phyloP scores from a whole-genome alignment of 2,888 invertebrate genomes.

The Cryptus viduatorius region DNA sequence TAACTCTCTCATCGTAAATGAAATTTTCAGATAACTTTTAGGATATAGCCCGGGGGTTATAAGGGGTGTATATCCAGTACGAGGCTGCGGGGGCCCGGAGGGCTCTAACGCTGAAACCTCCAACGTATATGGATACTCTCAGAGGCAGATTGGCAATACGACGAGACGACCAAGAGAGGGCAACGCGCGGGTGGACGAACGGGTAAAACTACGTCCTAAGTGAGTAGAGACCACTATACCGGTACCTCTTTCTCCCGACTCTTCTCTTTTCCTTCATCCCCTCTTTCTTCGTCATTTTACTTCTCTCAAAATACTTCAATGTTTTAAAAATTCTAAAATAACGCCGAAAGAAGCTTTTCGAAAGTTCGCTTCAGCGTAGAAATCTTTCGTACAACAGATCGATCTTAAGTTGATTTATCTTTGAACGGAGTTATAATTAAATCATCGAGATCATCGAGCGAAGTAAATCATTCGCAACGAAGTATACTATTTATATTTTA shows the following conservation, averaged over 20 bases:
- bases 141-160: slow-evolving; percentile 79
- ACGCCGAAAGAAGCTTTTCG: not conserved
- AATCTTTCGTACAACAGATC: not conserved
- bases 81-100: slow-evolving; percentile 65
- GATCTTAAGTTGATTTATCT: not conserved
- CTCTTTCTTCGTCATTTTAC: not conserved
- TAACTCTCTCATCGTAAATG: slow-evolving; percentile 84
- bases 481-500: not conserved
- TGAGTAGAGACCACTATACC: slow-evolving; percentile 31
- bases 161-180: slow-evolving; percentile 44
- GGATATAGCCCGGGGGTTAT: slow-evolving; percentile 83
- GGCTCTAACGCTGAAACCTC: slow-evolving; percentile 53
- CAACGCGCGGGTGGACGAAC: not conserved
- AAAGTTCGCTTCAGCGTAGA: not conserved
- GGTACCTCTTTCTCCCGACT: not conserved
- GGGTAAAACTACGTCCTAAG: slow-evolving; percentile 42
- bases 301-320: not conserved
- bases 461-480: not conserved
- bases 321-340: not conserved
- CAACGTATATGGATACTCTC: slow-evolving; percentile 75
- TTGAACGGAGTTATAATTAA: slow-evolving; percentile 16
- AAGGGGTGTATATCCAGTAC: slow-evolving; percentile 76
- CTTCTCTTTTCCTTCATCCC: not conserved
- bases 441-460: not conserved
- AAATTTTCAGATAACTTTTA: slow-evolving; percentile 85